phyloP scores from a whole-genome alignment of 92 coral and sea anemone genomes.

The Desmophyllum pertusum region DNA sequence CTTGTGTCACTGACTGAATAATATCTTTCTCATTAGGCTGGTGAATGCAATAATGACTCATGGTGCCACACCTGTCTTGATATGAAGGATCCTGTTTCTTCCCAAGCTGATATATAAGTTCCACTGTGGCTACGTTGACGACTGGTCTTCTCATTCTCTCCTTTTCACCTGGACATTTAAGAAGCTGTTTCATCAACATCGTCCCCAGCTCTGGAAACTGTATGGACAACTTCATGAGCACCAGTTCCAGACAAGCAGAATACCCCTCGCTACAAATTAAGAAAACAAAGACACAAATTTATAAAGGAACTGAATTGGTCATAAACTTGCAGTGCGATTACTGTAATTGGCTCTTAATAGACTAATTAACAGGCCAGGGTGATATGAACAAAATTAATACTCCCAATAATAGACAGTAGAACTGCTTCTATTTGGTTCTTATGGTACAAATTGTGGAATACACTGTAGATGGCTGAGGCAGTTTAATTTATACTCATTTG shows the following conservation, averaged over 20 bases:
- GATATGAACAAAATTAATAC: too few species aligned
- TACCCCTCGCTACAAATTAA: constrained; percentile 60
- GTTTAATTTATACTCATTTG: neutral
- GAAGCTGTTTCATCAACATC: constrained; percentile 68
- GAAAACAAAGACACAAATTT: neutral
- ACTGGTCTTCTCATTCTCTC: constrained; percentile 52
- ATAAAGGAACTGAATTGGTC: neutral
- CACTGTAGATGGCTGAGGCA: neutral
- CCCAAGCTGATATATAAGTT: constrained; percentile 89
- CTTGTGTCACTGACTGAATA: too few species aligned
- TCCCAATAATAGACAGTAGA: neutral
- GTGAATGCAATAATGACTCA: neutral
- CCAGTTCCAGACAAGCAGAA: constrained; percentile 84
- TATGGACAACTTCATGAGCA: constrained; percentile 76
- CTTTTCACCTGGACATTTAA: constrained; percentile 59
- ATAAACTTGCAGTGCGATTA: neutral
- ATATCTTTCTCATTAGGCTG: too few species aligned
- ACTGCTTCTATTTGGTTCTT: neutral
- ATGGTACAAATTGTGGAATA: neutral
- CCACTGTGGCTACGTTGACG: constrained; percentile 75
- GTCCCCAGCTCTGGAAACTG: constrained; percentile 80
- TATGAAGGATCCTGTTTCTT: constrained; percentile 66
- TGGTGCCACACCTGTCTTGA: constrained; percentile 51
- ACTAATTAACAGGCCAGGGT: too few species aligned
- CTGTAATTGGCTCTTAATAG: too few species aligned